Conservation (phyloP, 2,888 invertebrate species). For the Micropterix aruncella region DNA sequence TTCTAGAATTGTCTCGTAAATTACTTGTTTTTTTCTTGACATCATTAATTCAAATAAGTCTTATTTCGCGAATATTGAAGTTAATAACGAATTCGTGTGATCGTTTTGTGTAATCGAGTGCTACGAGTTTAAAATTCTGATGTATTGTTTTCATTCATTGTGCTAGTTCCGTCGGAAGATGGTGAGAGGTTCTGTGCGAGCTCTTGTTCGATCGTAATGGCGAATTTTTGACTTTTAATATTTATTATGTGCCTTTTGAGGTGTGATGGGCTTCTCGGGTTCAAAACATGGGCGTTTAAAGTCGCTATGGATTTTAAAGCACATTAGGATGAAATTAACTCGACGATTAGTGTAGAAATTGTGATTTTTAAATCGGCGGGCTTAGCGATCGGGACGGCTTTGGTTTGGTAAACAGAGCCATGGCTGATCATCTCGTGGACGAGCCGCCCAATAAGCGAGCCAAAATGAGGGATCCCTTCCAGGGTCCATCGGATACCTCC, state of each 20-base stretch:
- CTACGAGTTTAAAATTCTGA: constrained; percentile 37
- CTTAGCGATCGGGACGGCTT: constrained; percentile 47
- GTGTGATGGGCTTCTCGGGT: constrained; percentile 56
- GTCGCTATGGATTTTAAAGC: constrained; percentile 39
- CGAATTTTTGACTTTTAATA: constrained; percentile 60
- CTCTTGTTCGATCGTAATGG: constrained; percentile 52
- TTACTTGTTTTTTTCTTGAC: constrained; percentile 46
- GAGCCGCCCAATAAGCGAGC: constrained; percentile 95
- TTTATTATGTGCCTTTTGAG: constrained; percentile 64
- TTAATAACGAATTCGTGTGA: constrained; percentile 39
- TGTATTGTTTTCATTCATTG: constrained; percentile 57
- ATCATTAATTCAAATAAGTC: constrained; percentile 40
- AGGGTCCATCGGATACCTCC: constrained; percentile 66
- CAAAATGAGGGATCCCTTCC: constrained; percentile 75
- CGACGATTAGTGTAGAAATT: constrained; percentile 36
- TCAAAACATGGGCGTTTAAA: constrained; percentile 50
- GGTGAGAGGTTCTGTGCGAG: constrained; percentile 59
- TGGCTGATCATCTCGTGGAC: constrained; percentile 91
- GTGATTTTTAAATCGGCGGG: constrained; percentile 43
- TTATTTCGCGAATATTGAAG: constrained; percentile 45
- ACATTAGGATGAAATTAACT: constrained; percentile 39
- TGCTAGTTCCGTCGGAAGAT: constrained; percentile 59
- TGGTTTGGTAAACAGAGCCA: constrained; percentile 59
- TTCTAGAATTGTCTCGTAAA: constrained; percentile 59
- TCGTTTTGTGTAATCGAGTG: constrained; percentile 33